phyloP scores from a whole-genome alignment of 2,888 invertebrate species.

The Catocala nupta region DNA sequence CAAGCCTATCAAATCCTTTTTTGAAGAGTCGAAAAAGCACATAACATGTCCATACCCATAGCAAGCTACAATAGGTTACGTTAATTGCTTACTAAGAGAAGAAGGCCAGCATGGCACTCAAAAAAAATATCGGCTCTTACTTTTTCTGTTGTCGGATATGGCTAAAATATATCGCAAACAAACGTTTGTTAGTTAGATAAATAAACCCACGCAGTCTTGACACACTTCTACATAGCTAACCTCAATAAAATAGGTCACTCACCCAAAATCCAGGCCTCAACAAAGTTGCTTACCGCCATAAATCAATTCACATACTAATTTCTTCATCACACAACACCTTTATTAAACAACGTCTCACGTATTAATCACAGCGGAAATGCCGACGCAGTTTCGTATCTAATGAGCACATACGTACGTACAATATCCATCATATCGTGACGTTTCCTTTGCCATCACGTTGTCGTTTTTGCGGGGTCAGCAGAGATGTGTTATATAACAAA shows the following conservation, averaged over 20 bases:
- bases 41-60: too few relatives aligned
- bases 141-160: too few relatives aligned
- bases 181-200: too few relatives aligned
- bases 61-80: too few relatives aligned
- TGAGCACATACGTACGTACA: constrained; percentile 19
- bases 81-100: too few relatives aligned
- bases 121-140: too few relatives aligned
- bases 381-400: constrained; percentile 29
- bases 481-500: not conserved
- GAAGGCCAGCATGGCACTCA: too few relatives aligned
- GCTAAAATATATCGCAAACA: too few relatives aligned
- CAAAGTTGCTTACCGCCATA: not conserved
- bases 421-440: constrained; percentile 42
- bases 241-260: not conserved
- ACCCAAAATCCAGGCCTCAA: not conserved
- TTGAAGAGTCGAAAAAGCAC: too few relatives aligned
- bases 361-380: constrained; percentile 31
- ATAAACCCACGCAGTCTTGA: too few relatives aligned
- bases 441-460: constrained; percentile 18
- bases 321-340: not conserved
- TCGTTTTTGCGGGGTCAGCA: constrained; percentile 24
- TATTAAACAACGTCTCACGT: constrained; percentile 10
- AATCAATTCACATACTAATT: not conserved
- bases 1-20: too few relatives aligned
- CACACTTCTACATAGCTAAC: too few relatives aligned